Conservation (phyloP, 2,113 vertebrate genomes). For the Melanotaenia duboulayi region DNA sequence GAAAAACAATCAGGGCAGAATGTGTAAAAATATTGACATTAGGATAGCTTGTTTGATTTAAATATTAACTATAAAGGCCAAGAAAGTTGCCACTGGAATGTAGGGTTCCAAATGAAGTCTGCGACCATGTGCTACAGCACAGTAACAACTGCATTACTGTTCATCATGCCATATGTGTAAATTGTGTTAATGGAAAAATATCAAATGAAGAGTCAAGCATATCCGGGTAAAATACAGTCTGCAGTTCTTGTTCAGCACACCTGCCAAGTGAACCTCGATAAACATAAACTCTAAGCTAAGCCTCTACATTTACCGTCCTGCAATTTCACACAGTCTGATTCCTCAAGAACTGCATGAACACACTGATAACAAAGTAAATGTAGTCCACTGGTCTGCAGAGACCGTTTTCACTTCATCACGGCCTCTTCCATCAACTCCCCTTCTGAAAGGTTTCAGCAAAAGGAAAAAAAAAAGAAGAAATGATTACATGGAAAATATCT, state of each 20-base stretch:
- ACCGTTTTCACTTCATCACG: constrained; percentile 58
- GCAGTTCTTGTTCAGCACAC: constrained; percentile 42
- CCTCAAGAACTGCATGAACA: constrained; percentile 67
- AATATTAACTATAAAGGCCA: background rate
- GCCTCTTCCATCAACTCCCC: constrained; percentile 6
- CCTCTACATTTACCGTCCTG: constrained; percentile 62
- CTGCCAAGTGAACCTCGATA: constrained; percentile 41
- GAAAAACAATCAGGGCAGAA: constrained; percentile 21
- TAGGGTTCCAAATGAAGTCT: constrained; percentile 45
- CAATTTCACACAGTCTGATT: constrained; percentile 79
- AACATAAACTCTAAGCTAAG: constrained; percentile 48
- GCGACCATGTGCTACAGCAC: constrained; percentile 9
- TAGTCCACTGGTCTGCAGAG: constrained; percentile 52
- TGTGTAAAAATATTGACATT: constrained; percentile 42
- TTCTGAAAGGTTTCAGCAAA: constrained; percentile 30
- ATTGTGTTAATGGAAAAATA: constrained; percentile 19
- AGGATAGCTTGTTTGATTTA: constrained; percentile 43
- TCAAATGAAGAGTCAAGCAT: background rate
- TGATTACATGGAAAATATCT: constrained; percentile 14
- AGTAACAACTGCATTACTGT: background rate
- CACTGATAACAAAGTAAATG: constrained; percentile 67
- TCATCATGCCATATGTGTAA: constrained; percentile 8
- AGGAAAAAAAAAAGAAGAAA: background rate
- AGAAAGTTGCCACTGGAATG: constrained; percentile 36
- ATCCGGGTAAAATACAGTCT: constrained; percentile 5